These are phyloP conservation scores for Dinoponera quadriceps DNA, from an alignment of 1,140 invertebrate genomes.

Conservation along the genomic window DNA sequence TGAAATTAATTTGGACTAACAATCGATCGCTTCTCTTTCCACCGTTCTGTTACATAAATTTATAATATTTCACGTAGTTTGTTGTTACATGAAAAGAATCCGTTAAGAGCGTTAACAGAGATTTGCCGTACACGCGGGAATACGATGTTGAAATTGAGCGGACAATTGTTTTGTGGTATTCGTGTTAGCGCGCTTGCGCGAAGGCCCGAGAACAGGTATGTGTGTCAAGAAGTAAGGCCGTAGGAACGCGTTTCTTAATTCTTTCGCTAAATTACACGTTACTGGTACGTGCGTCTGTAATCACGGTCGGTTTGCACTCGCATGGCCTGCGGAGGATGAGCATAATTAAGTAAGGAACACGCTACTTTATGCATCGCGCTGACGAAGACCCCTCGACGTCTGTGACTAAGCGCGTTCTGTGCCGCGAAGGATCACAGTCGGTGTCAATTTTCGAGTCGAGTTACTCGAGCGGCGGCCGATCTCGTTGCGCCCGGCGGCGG, in stretches of 20 bases:
- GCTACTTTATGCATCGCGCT: conserved; percentile 40
- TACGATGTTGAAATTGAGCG: not conserved
- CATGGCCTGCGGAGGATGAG: conserved; percentile 33
- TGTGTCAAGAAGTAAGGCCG: conserved; percentile 65
- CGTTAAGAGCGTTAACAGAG: too few species aligned
- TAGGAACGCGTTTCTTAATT: conserved; percentile 67
- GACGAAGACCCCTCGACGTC: conserved; percentile 15
- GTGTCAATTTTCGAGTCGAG: conserved; percentile 33
- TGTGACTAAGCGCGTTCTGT: conserved; percentile 36
- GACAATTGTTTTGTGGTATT: conserved; percentile 14
- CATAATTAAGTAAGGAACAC: conserved; percentile 62
- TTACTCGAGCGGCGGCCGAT: not conserved
- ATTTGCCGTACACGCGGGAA: too few species aligned
- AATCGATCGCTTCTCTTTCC: too few species aligned
- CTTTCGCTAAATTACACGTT: conserved; percentile 62
- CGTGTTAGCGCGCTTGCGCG: conserved; percentile 28
- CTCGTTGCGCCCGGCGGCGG: not conserved
- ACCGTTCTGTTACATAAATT: too few species aligned
- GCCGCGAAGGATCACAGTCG: conserved; percentile 16
- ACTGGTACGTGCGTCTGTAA: conserved; percentile 42
- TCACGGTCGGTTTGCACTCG: conserved; percentile 58
- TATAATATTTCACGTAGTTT: too few species aligned
- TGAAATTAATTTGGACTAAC: too few species aligned
- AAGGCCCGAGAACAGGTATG: conserved; percentile 37
- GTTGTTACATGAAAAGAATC: too few species aligned